Evolutionary conservation across 2,888 invertebrate genomes (phyloP), one percentile per base, ranked within the genome.

Genomic region (Cheilosia pagana): DNA sequence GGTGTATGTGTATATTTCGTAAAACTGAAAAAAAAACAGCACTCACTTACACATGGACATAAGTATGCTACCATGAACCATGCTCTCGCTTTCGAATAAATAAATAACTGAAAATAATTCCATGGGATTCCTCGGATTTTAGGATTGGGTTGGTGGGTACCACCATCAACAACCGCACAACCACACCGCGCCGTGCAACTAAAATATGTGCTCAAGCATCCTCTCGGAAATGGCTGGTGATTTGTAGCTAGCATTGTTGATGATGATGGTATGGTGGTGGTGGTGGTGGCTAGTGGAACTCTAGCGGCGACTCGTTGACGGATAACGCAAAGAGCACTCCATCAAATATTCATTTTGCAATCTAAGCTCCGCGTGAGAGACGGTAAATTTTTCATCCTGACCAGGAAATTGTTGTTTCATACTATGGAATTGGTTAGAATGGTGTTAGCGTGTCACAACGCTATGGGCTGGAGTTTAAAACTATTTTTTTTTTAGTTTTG

Each of bases 311-410:
- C 31, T 62, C 28, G 72, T 62, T 75, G 65, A 65, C 63, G 60
- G 67, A 78, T 65, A 50, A 60, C 45, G 63, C 87, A 81, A 89
- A 88, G 74, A 65, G 75, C 68, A 88, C 87, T 81, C 87, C 88
- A 90, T 91, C 86, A 92, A 92, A 91, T 90, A 92, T 92, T 92
- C 90, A 92, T 91, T 90, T 90, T 89, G 90, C 91, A 92, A 92
- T 92, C 92, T 92, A 92, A 91, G 90, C 91, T 52, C 91, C 91
- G 92, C 91, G 92, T 91, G 91, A 92, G 91, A 90, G 89, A 88
- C 89, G 88, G 88, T 92, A 89, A 90, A 92, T 92, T 90, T 91
- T 92, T 91, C 87, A 89, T 89, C 48, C 43, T 63, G 63, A 57
- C 63, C 70, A 81, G 67, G 55, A 78, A 72, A 63, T 72, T 53